Evolutionary conservation across 1,140 invertebrate genomes (phyloP).

Genomic region (Magallana ariakensis): DNA sequence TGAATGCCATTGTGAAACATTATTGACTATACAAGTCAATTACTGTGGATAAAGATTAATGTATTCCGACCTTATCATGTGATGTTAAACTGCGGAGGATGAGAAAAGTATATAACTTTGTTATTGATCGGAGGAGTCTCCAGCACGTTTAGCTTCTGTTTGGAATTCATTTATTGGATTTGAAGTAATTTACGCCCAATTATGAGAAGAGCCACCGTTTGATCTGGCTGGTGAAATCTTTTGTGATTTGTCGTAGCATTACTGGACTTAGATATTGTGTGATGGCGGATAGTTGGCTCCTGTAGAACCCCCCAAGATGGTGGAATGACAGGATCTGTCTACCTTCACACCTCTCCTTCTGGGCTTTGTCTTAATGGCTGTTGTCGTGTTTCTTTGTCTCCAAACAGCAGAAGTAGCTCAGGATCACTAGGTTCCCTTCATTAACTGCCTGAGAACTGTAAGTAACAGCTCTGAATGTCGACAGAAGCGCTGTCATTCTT

Average conservation of each 20-base stretch:
- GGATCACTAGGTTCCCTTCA: neutral
- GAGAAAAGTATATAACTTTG: constrained; percentile 41
- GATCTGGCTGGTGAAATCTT: constrained; percentile 33
- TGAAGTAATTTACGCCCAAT: constrained; percentile 45
- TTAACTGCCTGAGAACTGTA: constrained; percentile 19
- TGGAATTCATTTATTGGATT: constrained; percentile 43
- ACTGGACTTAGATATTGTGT: constrained; percentile 21
- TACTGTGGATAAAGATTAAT: constrained; percentile 41
- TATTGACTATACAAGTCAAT: constrained; percentile 46
- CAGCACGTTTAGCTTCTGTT: constrained; percentile 35
- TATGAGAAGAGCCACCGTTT: constrained; percentile 34
- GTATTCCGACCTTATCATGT: constrained; percentile 42
- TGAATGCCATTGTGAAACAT: constrained; percentile 33
- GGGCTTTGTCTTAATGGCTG: neutral
- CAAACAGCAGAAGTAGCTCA: neutral
- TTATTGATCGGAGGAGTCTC: constrained; percentile 38
- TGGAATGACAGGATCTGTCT: neutral
- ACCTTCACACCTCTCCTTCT: neutral
- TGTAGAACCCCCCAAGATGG: constrained; percentile 2
- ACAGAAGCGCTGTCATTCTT: neutral
- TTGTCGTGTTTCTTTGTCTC: neutral
- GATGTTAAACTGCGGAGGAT: constrained; percentile 36
- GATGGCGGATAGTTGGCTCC: constrained; percentile 19
- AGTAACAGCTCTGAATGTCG: neutral
- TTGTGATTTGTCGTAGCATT: constrained; percentile 34